Base-by-base conservation (phyloP, 2,888 invertebrate genomes). In the Cancer borealis region DNA sequence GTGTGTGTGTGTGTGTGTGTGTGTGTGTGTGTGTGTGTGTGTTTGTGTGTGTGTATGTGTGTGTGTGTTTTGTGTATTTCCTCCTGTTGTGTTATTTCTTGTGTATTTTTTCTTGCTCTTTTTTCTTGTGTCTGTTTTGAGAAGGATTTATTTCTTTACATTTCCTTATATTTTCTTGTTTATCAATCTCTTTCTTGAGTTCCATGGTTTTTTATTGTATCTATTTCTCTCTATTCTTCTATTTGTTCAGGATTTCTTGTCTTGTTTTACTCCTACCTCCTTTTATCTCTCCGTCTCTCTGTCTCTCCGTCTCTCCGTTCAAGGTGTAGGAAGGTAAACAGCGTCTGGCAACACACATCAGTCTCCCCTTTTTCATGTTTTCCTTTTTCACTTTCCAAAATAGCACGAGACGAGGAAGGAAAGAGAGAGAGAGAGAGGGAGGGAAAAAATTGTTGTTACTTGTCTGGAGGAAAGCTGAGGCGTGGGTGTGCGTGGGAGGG, bases 341-440 rank as follows among this genome's bases (percentile, higher is more conserved):
- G 66, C 66, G 21, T 66, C 66, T 66, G 66, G 66, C 66, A 66
- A n/a, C 66, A 66, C 54, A 6, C 66, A 66, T 66, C 66, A 66
- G 66, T n/a, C 66, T 14, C 66, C 6, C 66, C n/a, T 66, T 66
- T 66, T 66, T n/a, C 14, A 6, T 66, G 66, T 66, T 66, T 66
- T 66, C 66, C n/a, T 66, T 66, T 66, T 21, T 66, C n/a, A 66
- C 66, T 66, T 66, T 66, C 66, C 66, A 21, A 66, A 66, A 66
- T 66, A 66, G n/a, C 66, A 3, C 21, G 66, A 66, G 66, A n/a
- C 4, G 66, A 66, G n/a, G 66, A n/a, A 66, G 17, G 66, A 66
- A 21, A 17, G 21, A 66, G 17, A 66, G 21, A 66, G 21, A n/a
- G 54, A 54, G 54, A 4, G n/a, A 66, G 5, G n/a, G n/a, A 66